A percentile compares a stretch with the other conserved stretches of the same genome.
Evolutionary conservation across 2,113 vertebrate genomes (phyloP).

Genomic region (Alethe castanea): DNA sequence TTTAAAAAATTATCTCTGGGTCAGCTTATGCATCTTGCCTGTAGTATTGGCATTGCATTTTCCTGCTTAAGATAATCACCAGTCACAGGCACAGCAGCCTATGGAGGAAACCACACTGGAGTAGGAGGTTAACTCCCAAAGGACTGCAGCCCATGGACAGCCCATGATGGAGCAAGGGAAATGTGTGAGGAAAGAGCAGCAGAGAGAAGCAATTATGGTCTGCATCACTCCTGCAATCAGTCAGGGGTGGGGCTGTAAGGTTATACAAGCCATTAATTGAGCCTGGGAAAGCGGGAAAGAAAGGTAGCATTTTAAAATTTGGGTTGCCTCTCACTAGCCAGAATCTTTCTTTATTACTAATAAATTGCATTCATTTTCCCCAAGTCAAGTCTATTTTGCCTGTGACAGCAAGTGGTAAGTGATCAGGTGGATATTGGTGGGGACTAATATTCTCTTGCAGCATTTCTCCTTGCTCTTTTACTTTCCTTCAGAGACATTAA

Average conservation of each 20-base stretch:
- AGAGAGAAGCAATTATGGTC: neutral
- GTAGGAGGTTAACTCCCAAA: neutral
- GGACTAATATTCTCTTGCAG: neutral
- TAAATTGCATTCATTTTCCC: neutral
- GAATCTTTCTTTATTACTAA: neutral
- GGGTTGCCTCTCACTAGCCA: neutral
- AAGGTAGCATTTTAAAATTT: neutral
- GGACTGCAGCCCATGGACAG: neutral
- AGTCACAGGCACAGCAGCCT: neutral
- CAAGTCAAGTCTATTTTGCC: neutral
- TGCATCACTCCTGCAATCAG: neutral
- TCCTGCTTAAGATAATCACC: neutral
- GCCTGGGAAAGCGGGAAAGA: neutral
- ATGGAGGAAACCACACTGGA: accelerated
- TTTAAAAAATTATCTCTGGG: neutral
- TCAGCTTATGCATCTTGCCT: neutral
- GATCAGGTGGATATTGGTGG: neutral
- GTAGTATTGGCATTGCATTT: neutral
- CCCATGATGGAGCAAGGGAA: neutral
- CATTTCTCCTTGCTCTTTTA: neutral
- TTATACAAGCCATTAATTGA: neutral
- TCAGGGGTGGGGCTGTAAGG: accelerated
- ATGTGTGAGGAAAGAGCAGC: neutral
- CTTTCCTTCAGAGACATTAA: neutral
- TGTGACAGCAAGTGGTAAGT: neutral